phyloP scores from a whole-genome alignment of 2,888 invertebrate genomes.

The Tetheella fluctuosa region DNA sequence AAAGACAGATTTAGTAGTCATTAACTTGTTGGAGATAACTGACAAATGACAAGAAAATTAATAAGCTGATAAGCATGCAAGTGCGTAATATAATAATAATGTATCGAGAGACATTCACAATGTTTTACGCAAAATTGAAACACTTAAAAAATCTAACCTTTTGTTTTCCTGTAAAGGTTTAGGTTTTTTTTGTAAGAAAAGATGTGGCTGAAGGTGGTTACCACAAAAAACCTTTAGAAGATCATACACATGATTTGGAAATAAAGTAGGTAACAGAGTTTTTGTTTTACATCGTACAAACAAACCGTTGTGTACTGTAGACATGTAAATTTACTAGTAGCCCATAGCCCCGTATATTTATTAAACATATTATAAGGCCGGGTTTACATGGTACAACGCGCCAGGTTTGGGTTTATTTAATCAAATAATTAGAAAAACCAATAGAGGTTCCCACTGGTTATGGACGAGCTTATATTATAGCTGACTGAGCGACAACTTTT shows the following conservation, averaged over 20 bases:
- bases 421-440: conserved; percentile 11
- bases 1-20: background rate
- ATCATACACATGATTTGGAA: too few species aligned
- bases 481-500: background rate
- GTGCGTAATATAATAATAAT: conserved; percentile 7
- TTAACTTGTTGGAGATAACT: background rate
- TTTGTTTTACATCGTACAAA: background rate
- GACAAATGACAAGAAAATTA: conserved; percentile 13
- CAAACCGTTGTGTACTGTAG: background rate
- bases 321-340: background rate
- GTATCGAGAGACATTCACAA: background rate
- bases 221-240: background rate
- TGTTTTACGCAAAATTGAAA: too few species aligned
- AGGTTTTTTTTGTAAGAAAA: background rate
- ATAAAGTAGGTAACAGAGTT: too few species aligned
- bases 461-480: background rate
- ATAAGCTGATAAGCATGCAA: conserved; percentile 8
- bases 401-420: background rate
- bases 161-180: too few species aligned
- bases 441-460: conserved; percentile 1
- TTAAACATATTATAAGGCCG: background rate
- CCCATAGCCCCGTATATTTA: background rate
- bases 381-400: background rate
- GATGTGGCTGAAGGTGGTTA: background rate
- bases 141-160: too few species aligned